Base-by-base conservation (phyloP, 2,113 vertebrate genomes). In the Coracopsis vasa region DNA sequence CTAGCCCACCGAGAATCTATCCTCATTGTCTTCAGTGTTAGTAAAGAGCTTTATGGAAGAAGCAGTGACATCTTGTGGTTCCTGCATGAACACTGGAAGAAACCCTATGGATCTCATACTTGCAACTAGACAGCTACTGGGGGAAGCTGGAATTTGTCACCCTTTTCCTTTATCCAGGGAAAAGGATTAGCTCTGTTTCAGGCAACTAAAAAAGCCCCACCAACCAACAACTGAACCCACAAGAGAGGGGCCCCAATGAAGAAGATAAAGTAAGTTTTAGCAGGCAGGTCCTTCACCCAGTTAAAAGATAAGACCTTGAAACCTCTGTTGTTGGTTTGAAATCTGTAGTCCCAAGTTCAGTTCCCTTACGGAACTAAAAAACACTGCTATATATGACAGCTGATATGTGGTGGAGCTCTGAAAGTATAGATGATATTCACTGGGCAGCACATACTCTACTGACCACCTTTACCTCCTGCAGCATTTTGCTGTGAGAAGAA, bases 51-150 rank as follows among this genome's bases (percentile, higher is more conserved):
- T 95, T 85, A 48, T 18, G 89, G 84, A 94, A 94, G 91, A 64
- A 77, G 87, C 23, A 86, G 91, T 72, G 88, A 91, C 88, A 95
- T 64, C 93, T 93, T 86, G 87, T 70, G 91, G 94, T 3, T 65
- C 41, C 54, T 35, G 4, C 60, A 35, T 0, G 13, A 70, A 88
- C 37, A 19, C 8, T 41, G 39, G 69, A 86, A 45, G 61, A 73
- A 81, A 19, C 44, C 53, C 41, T 66, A 35, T 0, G 4, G 70
- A 42, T n/a, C 28, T 84, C 72, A 4, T 23, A 91, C 8, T 65
- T 93, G 67, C 45, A 86, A 62, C 12, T 35, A 17, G 0, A 24
- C 6, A 47, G 66, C 33, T 88, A 56, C 27, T 70, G 73, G 17
- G 17, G 41, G 19, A 83, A 75, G 54, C 7, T 84, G 69, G 47